These are phyloP conservation scores for Germaria angustata DNA, from an alignment of 2,888 invertebrate species.

Conservation along the genomic window DNA sequence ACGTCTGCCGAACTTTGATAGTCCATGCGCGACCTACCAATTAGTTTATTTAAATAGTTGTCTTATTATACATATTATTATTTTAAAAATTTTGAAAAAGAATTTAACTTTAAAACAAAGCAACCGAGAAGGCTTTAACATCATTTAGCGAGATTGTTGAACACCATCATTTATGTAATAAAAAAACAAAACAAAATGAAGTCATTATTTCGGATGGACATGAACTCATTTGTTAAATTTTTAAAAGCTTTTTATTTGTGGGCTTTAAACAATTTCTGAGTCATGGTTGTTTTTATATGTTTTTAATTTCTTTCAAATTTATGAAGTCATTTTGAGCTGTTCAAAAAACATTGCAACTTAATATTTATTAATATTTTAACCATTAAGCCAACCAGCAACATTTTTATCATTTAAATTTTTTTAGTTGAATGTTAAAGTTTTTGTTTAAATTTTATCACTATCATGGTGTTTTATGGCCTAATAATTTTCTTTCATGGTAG, in stretches of 20 bases:
- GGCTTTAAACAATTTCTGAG: not conserved
- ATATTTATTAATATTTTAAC: not conserved
- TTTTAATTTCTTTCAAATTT: not conserved
- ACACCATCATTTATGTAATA: not conserved
- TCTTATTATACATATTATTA: too few relatives aligned
- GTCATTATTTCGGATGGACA: constrained; percentile 23
- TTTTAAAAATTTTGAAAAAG: too few relatives aligned
- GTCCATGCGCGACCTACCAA: too few relatives aligned
- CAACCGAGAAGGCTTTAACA: constrained; percentile 20
- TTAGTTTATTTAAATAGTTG: too few relatives aligned
- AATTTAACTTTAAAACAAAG: constrained; percentile 6
- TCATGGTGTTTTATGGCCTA: constrained; percentile 59
- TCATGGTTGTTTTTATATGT: constrained; percentile 12
- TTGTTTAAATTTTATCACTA: too few relatives aligned
- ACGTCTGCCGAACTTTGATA: too few relatives aligned
- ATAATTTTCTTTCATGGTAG: constrained; percentile 57
- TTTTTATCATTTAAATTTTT: constrained; percentile 9
- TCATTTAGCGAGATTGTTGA: not conserved
- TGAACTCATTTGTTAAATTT: constrained; percentile 21
- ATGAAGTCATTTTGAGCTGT: not conserved
- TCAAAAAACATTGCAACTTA: not conserved
- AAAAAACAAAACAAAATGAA: constrained; percentile 10
- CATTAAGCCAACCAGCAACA: not conserved
- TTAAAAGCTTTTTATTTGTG: not conserved
- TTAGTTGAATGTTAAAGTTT: constrained; percentile 18